phyloP scores from a whole-genome alignment of 2,888 invertebrate species.

The Aporophyla nigra region DNA sequence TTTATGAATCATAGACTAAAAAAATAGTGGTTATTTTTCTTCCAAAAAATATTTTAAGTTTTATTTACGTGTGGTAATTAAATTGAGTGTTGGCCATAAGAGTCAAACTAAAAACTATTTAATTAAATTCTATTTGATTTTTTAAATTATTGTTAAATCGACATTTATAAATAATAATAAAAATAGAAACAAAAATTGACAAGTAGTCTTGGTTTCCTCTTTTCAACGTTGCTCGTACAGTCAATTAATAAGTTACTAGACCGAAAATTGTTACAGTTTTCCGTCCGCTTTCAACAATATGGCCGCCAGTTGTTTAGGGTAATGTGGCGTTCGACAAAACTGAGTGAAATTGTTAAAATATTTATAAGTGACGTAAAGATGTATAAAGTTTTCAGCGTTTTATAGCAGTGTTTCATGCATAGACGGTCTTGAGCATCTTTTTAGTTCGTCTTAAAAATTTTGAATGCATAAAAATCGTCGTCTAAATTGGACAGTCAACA shows the following conservation, averaged over 20 bases:
- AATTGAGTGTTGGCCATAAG: conserved; percentile 52
- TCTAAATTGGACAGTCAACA: conserved; percentile 91
- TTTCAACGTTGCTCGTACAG: conserved; percentile 20
- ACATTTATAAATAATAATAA: conserved; percentile 24
- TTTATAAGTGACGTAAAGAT: conserved; percentile 88
- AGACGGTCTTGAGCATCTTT: conserved; percentile 83
- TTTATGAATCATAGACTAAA: conserved; percentile 58
- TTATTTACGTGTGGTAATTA: conserved; percentile 58
- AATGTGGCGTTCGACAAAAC: conserved; percentile 91
- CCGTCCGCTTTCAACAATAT: conserved; percentile 90
- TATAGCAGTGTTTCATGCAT: conserved; percentile 89
- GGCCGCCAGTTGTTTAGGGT: conserved; percentile 91
- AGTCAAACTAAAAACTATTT: conserved; percentile 66
- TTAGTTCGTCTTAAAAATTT: conserved; percentile 86
- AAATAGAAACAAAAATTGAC: conserved; percentile 44
- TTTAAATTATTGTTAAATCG: conserved; percentile 29
- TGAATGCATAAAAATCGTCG: conserved; percentile 85
- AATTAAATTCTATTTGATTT: conserved; percentile 25
- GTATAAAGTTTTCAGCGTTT: conserved; percentile 88
- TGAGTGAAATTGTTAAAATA: conserved; percentile 89
- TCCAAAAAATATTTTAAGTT: not conserved
- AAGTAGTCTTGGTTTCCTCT: conserved; percentile 9
- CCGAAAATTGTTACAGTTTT: conserved; percentile 79
- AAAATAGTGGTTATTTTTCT: conserved; percentile 20
- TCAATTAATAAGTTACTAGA: conserved; percentile 65